Evolutionary conservation across 2,797 vertebrate genomes (phyloP).

Genomic region (Melopsittacus undulatus): DNA sequence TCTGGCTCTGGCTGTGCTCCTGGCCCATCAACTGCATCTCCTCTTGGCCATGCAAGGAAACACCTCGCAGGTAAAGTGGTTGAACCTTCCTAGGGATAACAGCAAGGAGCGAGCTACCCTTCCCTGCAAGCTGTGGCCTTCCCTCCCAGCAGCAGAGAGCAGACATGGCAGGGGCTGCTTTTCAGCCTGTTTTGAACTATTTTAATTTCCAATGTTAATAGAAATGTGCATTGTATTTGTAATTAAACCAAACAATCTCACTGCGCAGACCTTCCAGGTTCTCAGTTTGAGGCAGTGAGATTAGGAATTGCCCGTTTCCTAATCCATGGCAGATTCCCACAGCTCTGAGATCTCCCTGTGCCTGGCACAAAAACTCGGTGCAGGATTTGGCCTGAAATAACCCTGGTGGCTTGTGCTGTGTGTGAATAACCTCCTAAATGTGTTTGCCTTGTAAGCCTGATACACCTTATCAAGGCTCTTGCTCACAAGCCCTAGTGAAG

Average conservation of each 20-base stretch:
- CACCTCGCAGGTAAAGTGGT: rapidly evolving
- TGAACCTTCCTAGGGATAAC: background rate
- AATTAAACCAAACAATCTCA: background rate
- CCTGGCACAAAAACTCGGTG: background rate
- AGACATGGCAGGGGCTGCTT: background rate
- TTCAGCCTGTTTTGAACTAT: background rate
- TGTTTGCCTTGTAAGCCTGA: background rate
- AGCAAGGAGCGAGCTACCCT: background rate
- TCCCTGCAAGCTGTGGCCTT: background rate
- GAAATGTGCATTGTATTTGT: background rate
- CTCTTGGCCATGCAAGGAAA: background rate
- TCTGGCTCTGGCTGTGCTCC: background rate
- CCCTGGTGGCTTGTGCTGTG: background rate
- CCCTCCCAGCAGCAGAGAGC: background rate
- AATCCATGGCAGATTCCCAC: background rate
- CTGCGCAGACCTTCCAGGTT: background rate
- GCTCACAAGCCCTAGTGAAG: background rate
- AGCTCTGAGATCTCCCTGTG: background rate
- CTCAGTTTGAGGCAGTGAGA: background rate
- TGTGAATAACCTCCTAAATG: background rate
- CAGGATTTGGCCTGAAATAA: background rate
- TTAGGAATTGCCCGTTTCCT: background rate
- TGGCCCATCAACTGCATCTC: background rate
- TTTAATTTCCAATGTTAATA: background rate
- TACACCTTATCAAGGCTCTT: background rate